A percentile compares a stretch with the other conserved stretches of the same genome.
Conservation (phyloP, 1,140 invertebrate species). For the Ceratina australensis region DNA sequence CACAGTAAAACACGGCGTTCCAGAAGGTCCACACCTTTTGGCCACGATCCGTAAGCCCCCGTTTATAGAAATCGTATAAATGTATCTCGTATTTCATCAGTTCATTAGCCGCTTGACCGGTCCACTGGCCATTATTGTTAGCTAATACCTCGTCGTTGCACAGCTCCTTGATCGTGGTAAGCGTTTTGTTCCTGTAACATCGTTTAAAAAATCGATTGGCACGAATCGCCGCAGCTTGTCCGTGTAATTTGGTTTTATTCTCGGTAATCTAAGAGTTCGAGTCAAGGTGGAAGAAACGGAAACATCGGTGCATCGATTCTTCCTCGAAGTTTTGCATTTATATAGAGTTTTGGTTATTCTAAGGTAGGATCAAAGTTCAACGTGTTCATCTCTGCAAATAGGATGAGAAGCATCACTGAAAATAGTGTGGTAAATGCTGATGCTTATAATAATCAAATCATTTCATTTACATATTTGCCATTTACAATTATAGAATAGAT, state of each 20-base stretch:
- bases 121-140: constrained; percentile 75
- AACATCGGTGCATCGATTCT: neutral
- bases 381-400: neutral
- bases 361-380: neutral
- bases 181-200: constrained; percentile 70
- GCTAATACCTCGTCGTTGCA: constrained; percentile 67
- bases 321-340: neutral
- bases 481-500: too few species aligned
- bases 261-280: neutral
- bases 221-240: neutral
- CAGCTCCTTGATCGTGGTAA: constrained; percentile 69
- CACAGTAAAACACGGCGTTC: constrained; percentile 95
- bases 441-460: neutral
- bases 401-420: neutral
- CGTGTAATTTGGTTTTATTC: neutral
- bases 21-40: constrained; percentile 90
- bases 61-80: constrained; percentile 81
- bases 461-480: neutral
- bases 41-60: constrained; percentile 74
- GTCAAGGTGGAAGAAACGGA: neutral
- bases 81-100: constrained; percentile 81
- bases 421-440: too few species aligned
- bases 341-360: neutral
- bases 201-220: neutral
- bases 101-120: constrained; percentile 75